phyloP scores from a whole-genome alignment of 2,797 vertebrate genomes.

The Epinephelus coioides region DNA sequence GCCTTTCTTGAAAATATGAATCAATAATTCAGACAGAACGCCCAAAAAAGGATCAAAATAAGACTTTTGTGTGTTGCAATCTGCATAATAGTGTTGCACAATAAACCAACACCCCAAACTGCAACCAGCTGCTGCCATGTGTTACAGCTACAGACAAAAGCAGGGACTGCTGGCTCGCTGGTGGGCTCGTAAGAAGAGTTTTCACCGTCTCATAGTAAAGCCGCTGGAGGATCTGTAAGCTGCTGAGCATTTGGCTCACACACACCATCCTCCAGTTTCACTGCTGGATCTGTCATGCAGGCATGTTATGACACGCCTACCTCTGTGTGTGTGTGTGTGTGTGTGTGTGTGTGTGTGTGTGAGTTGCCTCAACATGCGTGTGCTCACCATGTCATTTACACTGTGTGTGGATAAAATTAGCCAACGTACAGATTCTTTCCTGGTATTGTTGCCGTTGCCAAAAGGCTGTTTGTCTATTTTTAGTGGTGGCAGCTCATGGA shows the following conservation, averaged over 20 bases:
- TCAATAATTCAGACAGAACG: neutral
- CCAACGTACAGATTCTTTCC: slow-evolving; percentile 73
- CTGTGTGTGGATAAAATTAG: slow-evolving; percentile 74
- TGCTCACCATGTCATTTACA: slow-evolving; percentile 40
- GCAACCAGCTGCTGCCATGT: slow-evolving; percentile 1
- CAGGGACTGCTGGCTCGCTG: neutral
- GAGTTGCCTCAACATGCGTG: neutral
- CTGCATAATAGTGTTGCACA: slow-evolving; percentile 11
- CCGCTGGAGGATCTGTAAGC: slow-evolving; percentile 43
- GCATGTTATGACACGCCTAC: slow-evolving; percentile 54
- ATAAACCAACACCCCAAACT: slow-evolving; percentile 4
- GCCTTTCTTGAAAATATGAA: neutral
- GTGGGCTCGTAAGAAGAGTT: slow-evolving; percentile 22
- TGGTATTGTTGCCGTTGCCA: slow-evolving; percentile 80
- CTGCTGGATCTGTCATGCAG: slow-evolving; percentile 38
- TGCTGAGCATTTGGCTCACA: slow-evolving; percentile 44
- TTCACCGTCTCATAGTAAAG: slow-evolving; percentile 43
- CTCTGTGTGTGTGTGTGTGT: neutral
- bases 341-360: neutral
- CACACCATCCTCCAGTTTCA: slow-evolving; percentile 43
- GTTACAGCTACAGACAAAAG: slow-evolving; percentile 1
- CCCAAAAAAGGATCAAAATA: neutral
- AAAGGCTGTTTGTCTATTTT: slow-evolving; percentile 74
- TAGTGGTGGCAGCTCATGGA: slow-evolving; percentile 57
- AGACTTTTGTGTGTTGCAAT: slow-evolving; percentile 4